Base-by-base conservation (phyloP, 1,140 invertebrate genomes). In the Chironomus striatipennis region DNA sequence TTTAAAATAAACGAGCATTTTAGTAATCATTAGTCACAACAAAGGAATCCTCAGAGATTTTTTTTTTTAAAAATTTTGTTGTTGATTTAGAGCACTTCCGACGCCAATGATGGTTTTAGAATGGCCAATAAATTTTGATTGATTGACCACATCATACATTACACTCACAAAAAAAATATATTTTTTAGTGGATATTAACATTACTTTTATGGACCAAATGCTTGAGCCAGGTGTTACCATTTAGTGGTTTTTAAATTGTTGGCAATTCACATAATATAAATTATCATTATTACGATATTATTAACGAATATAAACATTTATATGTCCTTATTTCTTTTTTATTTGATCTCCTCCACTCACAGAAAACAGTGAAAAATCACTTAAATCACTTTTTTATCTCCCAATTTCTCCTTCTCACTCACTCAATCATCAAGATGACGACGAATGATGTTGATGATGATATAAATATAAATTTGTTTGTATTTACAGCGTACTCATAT, bases 221-320 rank as follows among this genome's bases (percentile, higher is more conserved):
- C 65, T 70, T 21, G 1, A 70, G 18, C 65, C 65, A 70, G 65
- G 65, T 70, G 65, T 70, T 21, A 20, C 65, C 65, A 20, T 70
- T 70, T 70, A 70, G 65, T 70, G 65, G 65, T 18, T 70, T 70
- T 70, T 70, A 70, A 70, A 70, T 21, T 70, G 65, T 21, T 70
- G 47, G 47, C 47, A 57, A 57, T 57, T 57, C 47, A 57, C 47
- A 70, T 70, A 34, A 34, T 34, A 70, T 20, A 21, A 70, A 18
- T 70, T 18, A 70, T 20, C 18, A 70, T 70, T 70, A 70, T 70
- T 12, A 70, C 65, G 65, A 70, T 70, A 70, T 70, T 70, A 57
- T 57, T 57, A 57, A 57, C 47, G 47, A 12, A 57, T 21, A 70
- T 70, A 70, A 70, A 67, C n/a, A 20, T 12, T 57, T 57, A 57